Conservation (phyloP, 1,140 invertebrate genomes). For the Nasonia vitripennis region DNA sequence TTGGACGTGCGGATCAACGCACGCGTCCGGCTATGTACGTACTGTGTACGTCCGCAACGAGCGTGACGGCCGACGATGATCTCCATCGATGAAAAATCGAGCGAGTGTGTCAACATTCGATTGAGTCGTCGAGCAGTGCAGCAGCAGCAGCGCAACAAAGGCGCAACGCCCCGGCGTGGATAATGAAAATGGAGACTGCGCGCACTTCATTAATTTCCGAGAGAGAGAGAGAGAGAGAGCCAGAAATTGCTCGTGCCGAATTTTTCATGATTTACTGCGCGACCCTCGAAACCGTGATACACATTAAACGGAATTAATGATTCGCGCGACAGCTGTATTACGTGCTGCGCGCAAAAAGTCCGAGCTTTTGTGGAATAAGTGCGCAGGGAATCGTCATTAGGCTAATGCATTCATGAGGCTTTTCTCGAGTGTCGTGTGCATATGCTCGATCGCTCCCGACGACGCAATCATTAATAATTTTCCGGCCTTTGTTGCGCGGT, state of each 20-base stretch:
- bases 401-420: not conserved
- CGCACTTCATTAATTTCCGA: constrained; percentile 38
- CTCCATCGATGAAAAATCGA: constrained; percentile 47
- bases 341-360: constrained; percentile 12
- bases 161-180: constrained; percentile 22
- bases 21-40: not conserved
- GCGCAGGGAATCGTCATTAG: constrained; percentile 7
- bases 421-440: not conserved
- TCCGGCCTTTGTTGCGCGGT: not conserved
- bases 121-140: constrained; percentile 28
- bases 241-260: constrained; percentile 40
- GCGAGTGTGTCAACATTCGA: constrained; percentile 21
- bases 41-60: constrained; percentile 9
- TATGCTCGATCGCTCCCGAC: not conserved
- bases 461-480: not conserved
- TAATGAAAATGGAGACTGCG: constrained; percentile 35
- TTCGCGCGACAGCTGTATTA: constrained; percentile 2
- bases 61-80: constrained; percentile 29
- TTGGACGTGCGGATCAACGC: not conserved
- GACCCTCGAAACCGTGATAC: constrained; percentile 16
- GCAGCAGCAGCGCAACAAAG: constrained; percentile 10
- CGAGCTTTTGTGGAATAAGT: not conserved
- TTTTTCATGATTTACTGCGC: constrained; percentile 43
- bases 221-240: not conserved
- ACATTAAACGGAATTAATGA: constrained; percentile 46